Conservation (phyloP, 2,888 invertebrate genomes). For the Ichneumoninae sp. region DNA sequence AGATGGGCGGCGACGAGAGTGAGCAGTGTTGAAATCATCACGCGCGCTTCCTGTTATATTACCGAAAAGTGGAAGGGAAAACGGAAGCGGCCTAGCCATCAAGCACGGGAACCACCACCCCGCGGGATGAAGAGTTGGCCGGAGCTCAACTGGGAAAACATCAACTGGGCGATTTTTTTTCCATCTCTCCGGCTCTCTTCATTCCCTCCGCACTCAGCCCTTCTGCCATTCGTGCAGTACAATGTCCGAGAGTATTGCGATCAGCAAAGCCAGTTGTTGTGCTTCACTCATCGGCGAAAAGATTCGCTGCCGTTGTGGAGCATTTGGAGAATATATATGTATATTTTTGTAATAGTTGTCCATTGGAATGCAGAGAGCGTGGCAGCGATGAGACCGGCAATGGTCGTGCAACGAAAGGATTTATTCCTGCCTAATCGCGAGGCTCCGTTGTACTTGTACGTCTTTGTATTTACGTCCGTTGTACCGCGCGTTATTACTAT, state of each 20-base stretch:
- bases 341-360: background rate
- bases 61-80: conserved; percentile 37
- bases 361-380: background rate
- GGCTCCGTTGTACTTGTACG: background rate
- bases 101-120: conserved; percentile 10
- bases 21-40: conserved; percentile 59
- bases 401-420: conserved; percentile 20
- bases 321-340: conserved; percentile 24
- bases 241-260: conserved; percentile 47
- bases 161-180: conserved; percentile 29
- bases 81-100: conserved; percentile 33
- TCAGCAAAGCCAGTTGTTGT: conserved; percentile 35
- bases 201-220: background rate
- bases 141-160: conserved; percentile 48
- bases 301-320: conserved; percentile 23
- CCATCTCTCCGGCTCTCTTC: conserved; percentile 23
- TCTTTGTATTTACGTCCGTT: conserved; percentile 9
- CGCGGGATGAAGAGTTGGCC: conserved; percentile 60
- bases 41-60: conserved; percentile 34
- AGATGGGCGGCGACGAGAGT: conserved; percentile 42
- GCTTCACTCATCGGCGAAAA: conserved; percentile 44
- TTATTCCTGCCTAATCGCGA: conserved; percentile 32
- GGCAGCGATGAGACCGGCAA: background rate
- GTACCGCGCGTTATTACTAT: conserved; percentile 32
- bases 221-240: conserved; percentile 28